Evolutionary conservation across 2,888 invertebrate species (phyloP), one percentile per base, ranked within the genome.

Genomic region (Xestia sexstrigata): DNA sequence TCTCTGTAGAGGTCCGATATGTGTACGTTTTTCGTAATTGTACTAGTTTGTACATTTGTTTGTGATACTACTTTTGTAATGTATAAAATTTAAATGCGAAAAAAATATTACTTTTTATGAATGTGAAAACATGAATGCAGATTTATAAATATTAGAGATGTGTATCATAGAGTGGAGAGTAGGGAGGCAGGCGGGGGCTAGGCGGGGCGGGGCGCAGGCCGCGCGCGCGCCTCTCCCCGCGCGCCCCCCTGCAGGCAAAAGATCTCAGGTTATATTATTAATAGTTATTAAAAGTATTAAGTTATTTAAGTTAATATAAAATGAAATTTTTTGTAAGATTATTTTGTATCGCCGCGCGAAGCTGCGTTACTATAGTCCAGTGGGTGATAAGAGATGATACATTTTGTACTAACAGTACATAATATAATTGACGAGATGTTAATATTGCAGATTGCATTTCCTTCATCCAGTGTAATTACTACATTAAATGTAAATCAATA

Each of bases 31-130:
- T 94, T 96, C 93, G 94, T 96, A 95, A 95, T 94, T 95, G 95
- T 95, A 96, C 96, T 96, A 95, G 96, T 95, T 96, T 93, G 96
- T 97, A 97, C 96, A 96, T 96, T 97, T 96, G 95, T 97, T 97
- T 97, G 97, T 97, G 97, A 97, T 97, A 97, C 96, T 97, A 97
- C 97, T 95, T 96, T 96, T 96, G 96, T 96, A 96, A 96, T 96
- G 95, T 95, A 95, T 95, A 95, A 95, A 96, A 93, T 94, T 94
- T 93, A 93, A 95, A 94, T 92, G 94, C 94, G 85, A 87, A 87
- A 90, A 89, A 94, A 92, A 93, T 94, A 95, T 96, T 96, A 95
- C 94, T 95, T 95, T 91, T 95, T 95, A 95, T 95, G 94, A 94
- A 94, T 94, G 93, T 92, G 94, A 93, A 93, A 94, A 93, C 93